Conservation (phyloP, 2,797 vertebrate genomes). For the Tadarida brasiliensis region DNA sequence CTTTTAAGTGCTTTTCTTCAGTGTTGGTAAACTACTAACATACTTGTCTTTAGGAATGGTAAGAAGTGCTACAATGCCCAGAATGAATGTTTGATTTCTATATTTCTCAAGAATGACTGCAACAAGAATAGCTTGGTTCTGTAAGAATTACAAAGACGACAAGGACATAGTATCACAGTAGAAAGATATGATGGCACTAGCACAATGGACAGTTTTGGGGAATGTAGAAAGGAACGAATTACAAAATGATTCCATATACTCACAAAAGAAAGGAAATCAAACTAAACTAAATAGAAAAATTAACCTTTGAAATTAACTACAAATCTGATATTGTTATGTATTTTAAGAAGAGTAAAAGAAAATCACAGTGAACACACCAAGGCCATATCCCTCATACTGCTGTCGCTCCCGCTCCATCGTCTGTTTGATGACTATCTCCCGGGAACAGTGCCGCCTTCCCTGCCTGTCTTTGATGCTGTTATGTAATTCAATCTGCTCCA, state of each 20-base stretch:
- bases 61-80: background rate
- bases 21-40: background rate
- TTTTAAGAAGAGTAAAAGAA: background rate
- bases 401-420: slow-evolving; percentile 93
- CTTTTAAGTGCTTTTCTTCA: background rate
- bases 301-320: background rate
- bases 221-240: background rate
- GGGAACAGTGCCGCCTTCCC: slow-evolving; percentile 93
- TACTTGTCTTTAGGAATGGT: background rate
- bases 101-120: background rate
- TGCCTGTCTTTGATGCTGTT: slow-evolving; percentile 97
- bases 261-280: slow-evolving; percentile 26
- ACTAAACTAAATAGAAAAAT: background rate
- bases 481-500: slow-evolving; percentile 96
- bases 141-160: background rate
- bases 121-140: background rate
- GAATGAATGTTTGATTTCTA: background rate
- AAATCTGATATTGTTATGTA: background rate
- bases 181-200: background rate
- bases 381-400: slow-evolving; percentile 91
- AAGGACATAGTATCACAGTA: background rate
- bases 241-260: background rate
- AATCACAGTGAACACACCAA: slow-evolving; percentile 88
- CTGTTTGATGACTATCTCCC: slow-evolving; percentile 94
- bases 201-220: background rate